A percentile compares a stretch with the other conserved stretches of the same genome.
Evolutionary conservation across 2,888 invertebrate species (phyloP).

Genomic region (Antheraea yamamai): DNA sequence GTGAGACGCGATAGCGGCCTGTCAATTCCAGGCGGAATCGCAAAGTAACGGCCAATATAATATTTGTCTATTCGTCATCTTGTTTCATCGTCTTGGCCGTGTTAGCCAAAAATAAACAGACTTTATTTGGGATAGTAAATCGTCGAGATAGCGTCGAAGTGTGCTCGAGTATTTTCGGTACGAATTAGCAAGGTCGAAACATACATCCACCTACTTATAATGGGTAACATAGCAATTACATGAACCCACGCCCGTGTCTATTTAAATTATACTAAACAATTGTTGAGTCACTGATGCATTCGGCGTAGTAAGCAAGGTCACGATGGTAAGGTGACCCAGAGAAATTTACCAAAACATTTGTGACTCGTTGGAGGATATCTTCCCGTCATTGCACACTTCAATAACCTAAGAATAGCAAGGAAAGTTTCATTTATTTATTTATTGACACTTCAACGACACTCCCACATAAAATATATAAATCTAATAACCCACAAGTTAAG

Average conservation of each 20-base stretch:
- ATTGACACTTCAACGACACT: no score
- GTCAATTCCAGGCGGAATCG: no score
- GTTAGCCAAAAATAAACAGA: no score
- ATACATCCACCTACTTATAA: constrained; percentile 1
- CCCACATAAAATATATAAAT: no score
- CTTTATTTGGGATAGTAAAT: no score
- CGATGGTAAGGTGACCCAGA: background rate
- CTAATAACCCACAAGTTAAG: no score
- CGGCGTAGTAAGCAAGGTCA: background rate
- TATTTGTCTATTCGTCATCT: no score
- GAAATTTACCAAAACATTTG: background rate
- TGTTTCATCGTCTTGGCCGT: no score
- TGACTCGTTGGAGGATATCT: background rate
- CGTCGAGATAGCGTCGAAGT: background rate
- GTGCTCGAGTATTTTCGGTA: background rate
- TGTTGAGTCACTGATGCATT: constrained; percentile 9
- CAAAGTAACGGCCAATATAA: no score
- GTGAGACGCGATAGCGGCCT: no score
- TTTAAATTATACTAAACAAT: constrained; percentile 12
- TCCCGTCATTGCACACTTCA: background rate
- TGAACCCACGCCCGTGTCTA: constrained; percentile 8
- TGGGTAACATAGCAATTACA: constrained; percentile 6
- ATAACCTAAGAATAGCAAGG: background rate
- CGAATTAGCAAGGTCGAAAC: background rate
- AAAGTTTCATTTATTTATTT: background rate